phyloP scores from a whole-genome alignment of 2,888 invertebrate genomes.

The Eustalomyia histrio region DNA sequence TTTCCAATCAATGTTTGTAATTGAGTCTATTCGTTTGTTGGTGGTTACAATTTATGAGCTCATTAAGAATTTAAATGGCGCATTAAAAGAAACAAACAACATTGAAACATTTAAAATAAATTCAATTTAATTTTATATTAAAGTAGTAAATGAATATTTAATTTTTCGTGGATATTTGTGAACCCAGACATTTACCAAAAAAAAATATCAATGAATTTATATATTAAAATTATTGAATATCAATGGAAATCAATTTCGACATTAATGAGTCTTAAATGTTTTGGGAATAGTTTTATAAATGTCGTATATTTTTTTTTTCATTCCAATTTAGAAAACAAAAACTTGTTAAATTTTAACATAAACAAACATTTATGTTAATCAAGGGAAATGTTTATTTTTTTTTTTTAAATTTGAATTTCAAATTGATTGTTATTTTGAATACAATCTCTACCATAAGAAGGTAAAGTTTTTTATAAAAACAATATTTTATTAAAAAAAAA shows the following conservation, averaged over 20 bases:
- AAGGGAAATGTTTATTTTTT: conserved; percentile 17
- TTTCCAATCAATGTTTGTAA: conserved; percentile 17
- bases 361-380: conserved; percentile 58
- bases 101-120: conserved; percentile 38
- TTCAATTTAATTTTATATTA: conserved; percentile 26
- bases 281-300: conserved; percentile 16
- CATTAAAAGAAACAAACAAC: conserved; percentile 57
- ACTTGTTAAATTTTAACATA: conserved; percentile 43
- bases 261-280: conserved; percentile 43
- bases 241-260: conserved; percentile 30
- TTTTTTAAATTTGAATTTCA: conserved; percentile 29
- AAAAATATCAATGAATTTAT: conserved; percentile 36
- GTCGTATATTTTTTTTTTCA: background rate
- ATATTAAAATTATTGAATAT: conserved; percentile 49
- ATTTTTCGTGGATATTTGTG: conserved; percentile 14
- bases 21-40: conserved; percentile 13
- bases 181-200: background rate
- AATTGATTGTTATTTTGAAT: conserved; percentile 21
- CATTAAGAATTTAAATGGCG: conserved; percentile 67
- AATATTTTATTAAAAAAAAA: background rate
- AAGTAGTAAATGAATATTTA: conserved; percentile 57
- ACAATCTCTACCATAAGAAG: background rate
- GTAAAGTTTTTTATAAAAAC: background rate
- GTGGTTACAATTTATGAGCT: conserved; percentile 64
- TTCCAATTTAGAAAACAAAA: background rate